Evolutionary conservation across 2,888 invertebrate species (phyloP).

Genomic region (Automeris io): DNA sequence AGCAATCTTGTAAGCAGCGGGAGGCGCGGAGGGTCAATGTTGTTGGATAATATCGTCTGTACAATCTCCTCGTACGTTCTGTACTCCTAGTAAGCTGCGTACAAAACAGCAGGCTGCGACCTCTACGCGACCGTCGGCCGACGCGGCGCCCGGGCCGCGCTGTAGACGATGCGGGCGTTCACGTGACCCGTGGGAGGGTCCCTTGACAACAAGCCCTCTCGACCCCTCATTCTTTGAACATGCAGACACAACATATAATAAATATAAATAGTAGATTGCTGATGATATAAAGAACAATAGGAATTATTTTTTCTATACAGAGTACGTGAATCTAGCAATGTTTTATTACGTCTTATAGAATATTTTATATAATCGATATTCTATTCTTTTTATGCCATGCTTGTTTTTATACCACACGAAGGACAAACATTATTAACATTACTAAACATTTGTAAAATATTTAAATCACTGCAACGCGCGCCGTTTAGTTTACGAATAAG

Average conservation of each 20-base stretch:
- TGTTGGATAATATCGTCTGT: constrained; percentile 16
- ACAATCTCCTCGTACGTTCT: constrained; percentile 33
- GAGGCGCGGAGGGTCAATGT: constrained; percentile 22
- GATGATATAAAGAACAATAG: no score
- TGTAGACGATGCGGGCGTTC: constrained; percentile 11
- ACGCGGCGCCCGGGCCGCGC: constrained; percentile 23
- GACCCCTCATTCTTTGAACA: constrained; percentile 16
- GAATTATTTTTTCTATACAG: no score
- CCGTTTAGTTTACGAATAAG: no score
- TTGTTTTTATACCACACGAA: no score
- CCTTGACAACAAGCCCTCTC: constrained; percentile 22
- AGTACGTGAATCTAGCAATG: no score
- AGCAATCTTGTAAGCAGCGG: constrained; percentile 10
- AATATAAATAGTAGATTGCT: no score
- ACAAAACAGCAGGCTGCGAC: constrained; percentile 23
- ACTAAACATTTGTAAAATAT: no score
- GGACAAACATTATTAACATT: no score
- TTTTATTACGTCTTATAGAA: no score
- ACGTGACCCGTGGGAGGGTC: constrained; percentile 24
- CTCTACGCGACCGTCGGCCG: constrained; percentile 13
- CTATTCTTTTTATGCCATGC: no score
- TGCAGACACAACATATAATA: constrained; percentile 19
- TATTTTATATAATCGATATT: no score
- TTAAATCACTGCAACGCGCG: no score
- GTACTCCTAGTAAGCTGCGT: constrained; percentile 17